Base-by-base conservation (phyloP, 2,888 invertebrate species). In the Ormia ochracea region DNA sequence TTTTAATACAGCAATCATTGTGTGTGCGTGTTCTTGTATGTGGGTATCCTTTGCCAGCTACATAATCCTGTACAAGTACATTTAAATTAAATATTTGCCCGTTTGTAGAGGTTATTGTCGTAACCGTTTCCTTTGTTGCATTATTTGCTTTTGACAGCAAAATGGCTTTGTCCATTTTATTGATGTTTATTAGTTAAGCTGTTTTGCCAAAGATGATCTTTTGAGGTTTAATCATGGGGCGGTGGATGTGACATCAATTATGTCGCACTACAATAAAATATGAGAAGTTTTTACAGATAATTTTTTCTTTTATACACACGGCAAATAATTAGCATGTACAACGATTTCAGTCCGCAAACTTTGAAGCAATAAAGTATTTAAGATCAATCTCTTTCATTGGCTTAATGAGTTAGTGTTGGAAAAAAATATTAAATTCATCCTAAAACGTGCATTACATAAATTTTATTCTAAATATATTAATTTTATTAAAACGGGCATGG, bases 111-210 rank as follows among this genome's bases (percentile, higher is more conserved):
- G 7, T 52, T 43, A n/a, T 43, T 52, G 23, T 54, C 63, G 31
- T 43, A 54, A 43, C 3, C 28, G 50, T 12, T 59, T 41, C 12
- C 12, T 45, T 54, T 63, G 61, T 54, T 33, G 10, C n/a, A 33
- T 54, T 54, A 23, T 43, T 63, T 61, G 52, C 17, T n/a, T 72
- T 43, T 33, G 61, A 63, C 52, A 61, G 48, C 21, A 19, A 70
- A 59, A 70, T 59, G 48, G 38, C 38, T 58, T 70, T 70, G 69
- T 70, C 58, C 14, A 48, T 59, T 70, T 48, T 14, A 19, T 70
- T 70, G 69, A 58, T 70, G 28, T 48, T 59, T 70, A 70, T 70
- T 48, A 38, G 26, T 56, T 26, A 19, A 19, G 19, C 28, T 43
- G 26, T 43, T 68, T 43, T 21, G 14, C 12, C 1, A 19, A n/a